Evolutionary conservation across 2,888 invertebrate species (phyloP).

Genomic region (Podotricha telesiphe): DNA sequence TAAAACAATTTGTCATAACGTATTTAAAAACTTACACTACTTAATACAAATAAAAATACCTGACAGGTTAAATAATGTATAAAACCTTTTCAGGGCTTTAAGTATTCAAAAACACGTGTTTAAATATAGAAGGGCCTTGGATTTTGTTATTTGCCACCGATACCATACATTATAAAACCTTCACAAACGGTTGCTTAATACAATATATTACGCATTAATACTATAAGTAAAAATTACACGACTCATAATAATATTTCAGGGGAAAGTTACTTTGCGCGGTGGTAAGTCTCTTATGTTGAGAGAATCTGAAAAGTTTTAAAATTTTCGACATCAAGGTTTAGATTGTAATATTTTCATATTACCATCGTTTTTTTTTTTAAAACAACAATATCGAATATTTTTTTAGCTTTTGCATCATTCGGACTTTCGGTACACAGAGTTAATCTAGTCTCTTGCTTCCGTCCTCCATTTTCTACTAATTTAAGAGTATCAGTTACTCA

Average conservation of each 20-base stretch:
- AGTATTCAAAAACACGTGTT: slow-evolving; percentile 6
- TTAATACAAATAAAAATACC: background rate
- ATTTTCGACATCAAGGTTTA: background rate
- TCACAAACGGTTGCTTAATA: background rate
- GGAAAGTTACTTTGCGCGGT: background rate
- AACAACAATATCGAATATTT: no score
- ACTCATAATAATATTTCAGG: background rate
- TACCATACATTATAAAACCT: background rate
- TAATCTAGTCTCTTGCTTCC: no score
- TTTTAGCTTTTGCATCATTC: no score
- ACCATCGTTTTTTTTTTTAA: background rate
- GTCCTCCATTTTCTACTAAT: no score
- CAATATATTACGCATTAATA: background rate
- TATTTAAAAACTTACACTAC: no score
- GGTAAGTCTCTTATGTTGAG: background rate
- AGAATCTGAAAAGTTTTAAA: background rate
- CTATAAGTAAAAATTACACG: background rate
- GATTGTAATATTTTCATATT: background rate
- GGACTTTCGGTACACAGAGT: no score
- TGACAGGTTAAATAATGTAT: background rate
- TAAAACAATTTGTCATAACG: no score
- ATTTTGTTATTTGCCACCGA: background rate
- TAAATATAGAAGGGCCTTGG: slow-evolving; percentile 6
- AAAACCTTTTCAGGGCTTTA: slow-evolving; percentile 9
- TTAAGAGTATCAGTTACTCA: no score